A percentile compares a stretch with the other conserved stretches of the same genome.
Evolutionary conservation across 92 coral and sea anemone species (phyloP).

Genomic region (Zoanthus gigantus): DNA sequence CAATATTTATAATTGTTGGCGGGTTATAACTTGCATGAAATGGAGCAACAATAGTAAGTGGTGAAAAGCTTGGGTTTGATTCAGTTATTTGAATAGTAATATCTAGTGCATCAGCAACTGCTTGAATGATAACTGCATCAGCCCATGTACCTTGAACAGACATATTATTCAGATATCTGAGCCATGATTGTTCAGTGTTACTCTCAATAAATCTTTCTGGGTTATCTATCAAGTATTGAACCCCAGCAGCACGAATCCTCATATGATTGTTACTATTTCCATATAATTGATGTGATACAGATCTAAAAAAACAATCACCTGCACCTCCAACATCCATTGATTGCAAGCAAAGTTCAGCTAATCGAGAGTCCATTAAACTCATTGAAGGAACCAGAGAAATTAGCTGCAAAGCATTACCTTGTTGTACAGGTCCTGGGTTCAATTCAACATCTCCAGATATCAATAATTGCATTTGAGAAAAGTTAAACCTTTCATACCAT

Average conservation of each 20-base stretch:
- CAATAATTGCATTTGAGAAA: background rate
- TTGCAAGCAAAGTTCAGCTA: conserved; percentile 63
- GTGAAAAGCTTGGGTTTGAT: background rate
- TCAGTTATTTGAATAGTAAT: background rate
- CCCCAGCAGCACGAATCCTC: too few species aligned
- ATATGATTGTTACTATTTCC: too few species aligned
- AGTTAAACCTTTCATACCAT: conserved; percentile 11
- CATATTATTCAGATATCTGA: too few species aligned
- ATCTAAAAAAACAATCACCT: conserved; percentile 66
- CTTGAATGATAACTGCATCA: too few species aligned
- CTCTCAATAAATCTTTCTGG: too few species aligned
- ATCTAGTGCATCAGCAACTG: too few species aligned
- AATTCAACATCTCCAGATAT: conserved; percentile 41
- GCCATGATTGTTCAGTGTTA: too few species aligned
- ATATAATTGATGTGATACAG: conserved; percentile 67
- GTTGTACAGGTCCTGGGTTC: conserved; percentile 41
- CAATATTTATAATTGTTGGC: too few species aligned
- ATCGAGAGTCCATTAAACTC: conserved; percentile 63
- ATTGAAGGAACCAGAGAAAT: conserved; percentile 52
- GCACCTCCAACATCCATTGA: conserved; percentile 65
- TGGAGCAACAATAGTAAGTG: too few species aligned
- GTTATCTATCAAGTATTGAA: too few species aligned
- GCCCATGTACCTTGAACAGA: too few species aligned
- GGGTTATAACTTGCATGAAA: too few species aligned
- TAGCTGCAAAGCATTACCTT: conserved; percentile 43